Percentiles rank a stretch among this genome's conserved stretches.
phyloP scores from a whole-genome alignment of 2,888 invertebrate species.

The Megaustenia siamemsis region DNA sequence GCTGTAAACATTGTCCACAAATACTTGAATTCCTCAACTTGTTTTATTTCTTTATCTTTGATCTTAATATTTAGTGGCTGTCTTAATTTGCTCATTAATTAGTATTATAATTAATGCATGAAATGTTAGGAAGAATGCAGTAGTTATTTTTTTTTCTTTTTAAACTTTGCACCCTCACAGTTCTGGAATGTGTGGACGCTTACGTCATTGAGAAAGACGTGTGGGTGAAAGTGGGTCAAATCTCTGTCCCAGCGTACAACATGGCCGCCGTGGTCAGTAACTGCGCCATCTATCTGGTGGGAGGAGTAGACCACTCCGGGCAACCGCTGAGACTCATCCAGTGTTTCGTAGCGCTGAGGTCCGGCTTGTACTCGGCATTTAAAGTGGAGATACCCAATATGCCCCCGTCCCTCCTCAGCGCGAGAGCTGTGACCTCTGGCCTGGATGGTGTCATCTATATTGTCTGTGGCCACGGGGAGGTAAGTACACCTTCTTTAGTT shows the following conservation, averaged over 20 bases:
- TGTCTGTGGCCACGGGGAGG: constrained; percentile 55
- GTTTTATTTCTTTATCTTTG: too few relatives aligned
- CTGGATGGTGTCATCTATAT: constrained; percentile 43
- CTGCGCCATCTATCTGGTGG: constrained; percentile 53
- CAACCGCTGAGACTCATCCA: constrained; percentile 49
- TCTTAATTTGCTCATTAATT: too few relatives aligned
- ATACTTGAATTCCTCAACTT: too few relatives aligned
- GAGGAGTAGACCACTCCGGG: constrained; percentile 51
- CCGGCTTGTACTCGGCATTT: constrained; percentile 52
- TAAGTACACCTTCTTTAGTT: neutral
- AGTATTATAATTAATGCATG: too few relatives aligned
- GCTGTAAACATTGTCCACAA: too few relatives aligned
- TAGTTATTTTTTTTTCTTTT: too few relatives aligned
- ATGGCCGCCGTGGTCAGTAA: constrained; percentile 50
- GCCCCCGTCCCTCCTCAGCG: constrained; percentile 52
- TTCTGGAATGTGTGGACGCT: constrained; percentile 52
- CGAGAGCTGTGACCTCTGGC: constrained; percentile 48
- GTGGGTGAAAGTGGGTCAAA: constrained; percentile 53
- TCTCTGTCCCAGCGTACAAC: constrained; percentile 52
- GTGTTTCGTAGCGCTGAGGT: constrained; percentile 50
- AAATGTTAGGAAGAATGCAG: too few relatives aligned
- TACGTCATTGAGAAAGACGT: constrained; percentile 54
- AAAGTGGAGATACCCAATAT: constrained; percentile 50
- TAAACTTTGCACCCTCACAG: neutral
- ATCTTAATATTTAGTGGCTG: too few relatives aligned